Evolutionary conservation across 2,113 vertebrate species (phyloP).

Genomic region (Callithrix jacchus): DNA sequence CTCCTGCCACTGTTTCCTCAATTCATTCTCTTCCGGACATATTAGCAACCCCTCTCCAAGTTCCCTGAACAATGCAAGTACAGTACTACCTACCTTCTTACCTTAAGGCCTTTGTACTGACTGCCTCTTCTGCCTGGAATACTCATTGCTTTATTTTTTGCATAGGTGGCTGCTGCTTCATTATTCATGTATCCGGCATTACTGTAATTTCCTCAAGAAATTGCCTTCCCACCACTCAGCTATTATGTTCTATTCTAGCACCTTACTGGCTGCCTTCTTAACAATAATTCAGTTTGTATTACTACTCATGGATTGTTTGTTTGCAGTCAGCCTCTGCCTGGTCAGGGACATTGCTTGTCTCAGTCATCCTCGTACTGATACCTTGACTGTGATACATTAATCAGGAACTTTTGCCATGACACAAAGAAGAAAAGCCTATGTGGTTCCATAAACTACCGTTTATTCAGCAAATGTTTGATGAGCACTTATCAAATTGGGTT

Average conservation of each 20-base stretch:
- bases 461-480: not conserved
- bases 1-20: not conserved
- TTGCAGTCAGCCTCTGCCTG: not conserved
- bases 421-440: not conserved
- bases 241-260: not conserved
- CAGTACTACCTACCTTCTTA: not conserved
- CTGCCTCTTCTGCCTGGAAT: not conserved
- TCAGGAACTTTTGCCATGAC: not conserved
- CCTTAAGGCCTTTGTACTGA: not conserved
- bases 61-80: not conserved
- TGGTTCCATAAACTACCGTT: not conserved
- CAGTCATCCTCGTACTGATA: not conserved
- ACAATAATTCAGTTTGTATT: not conserved
- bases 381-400: not conserved
- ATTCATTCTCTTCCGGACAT: not conserved
- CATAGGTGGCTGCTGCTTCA: not conserved
- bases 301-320: not conserved
- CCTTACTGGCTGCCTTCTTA: not conserved
- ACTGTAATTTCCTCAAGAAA: not conserved
- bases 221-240: not conserved
- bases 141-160: not conserved
- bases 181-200: not conserved
- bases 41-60: not conserved
- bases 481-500: not conserved
- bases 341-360: not conserved